Percentiles rank a stretch among this genome's conserved stretches.
phyloP scores from a whole-genome alignment of 2,888 invertebrate genomes.

The Lithodes maja region DNA sequence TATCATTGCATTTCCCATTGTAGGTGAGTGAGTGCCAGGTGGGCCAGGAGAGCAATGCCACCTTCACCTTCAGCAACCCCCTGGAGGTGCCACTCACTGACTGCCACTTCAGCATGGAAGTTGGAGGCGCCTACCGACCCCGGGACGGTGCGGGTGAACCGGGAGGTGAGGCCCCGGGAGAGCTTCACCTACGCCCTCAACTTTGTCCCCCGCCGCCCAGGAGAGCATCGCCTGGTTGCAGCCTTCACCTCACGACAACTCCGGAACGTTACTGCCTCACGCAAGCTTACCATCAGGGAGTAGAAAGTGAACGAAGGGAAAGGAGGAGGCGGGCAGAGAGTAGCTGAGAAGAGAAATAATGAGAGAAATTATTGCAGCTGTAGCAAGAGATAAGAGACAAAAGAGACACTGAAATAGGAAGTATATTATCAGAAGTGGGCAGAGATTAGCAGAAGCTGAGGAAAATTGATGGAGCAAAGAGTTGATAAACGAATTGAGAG shows the following conservation, averaged over 20 bases:
- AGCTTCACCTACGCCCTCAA: slow-evolving; percentile 80
- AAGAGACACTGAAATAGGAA: too few relatives aligned
- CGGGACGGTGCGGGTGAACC: slow-evolving; percentile 5
- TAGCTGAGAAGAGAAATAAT: too few relatives aligned
- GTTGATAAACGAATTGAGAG: too few relatives aligned
- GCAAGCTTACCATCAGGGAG: slow-evolving; percentile 72
- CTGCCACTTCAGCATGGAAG: slow-evolving; percentile 75
- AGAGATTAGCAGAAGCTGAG: too few relatives aligned
- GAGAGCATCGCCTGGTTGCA: slow-evolving; percentile 80
- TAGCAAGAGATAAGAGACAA: too few relatives aligned
- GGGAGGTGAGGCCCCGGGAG: slow-evolving; percentile 81
- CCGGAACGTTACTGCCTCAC: slow-evolving; percentile 82
- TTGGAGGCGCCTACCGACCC: slow-evolving; percentile 16
- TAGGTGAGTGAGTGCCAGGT: slow-evolving; percentile 71
- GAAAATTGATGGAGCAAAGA: too few relatives aligned
- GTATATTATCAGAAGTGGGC: too few relatives aligned
- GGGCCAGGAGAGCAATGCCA: slow-evolving; percentile 74
- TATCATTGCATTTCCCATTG: background rate
- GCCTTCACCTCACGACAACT: slow-evolving; percentile 84
- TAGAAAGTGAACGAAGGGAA: background rate
- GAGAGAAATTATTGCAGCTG: too few relatives aligned
- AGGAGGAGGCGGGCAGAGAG: background rate
- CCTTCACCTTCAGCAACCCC: slow-evolving; percentile 80
- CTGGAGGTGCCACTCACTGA: slow-evolving; percentile 79
- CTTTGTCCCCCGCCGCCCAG: slow-evolving; percentile 79